Conservation (phyloP, 2,888 invertebrate genomes). For the Torymus tubicola region DNA sequence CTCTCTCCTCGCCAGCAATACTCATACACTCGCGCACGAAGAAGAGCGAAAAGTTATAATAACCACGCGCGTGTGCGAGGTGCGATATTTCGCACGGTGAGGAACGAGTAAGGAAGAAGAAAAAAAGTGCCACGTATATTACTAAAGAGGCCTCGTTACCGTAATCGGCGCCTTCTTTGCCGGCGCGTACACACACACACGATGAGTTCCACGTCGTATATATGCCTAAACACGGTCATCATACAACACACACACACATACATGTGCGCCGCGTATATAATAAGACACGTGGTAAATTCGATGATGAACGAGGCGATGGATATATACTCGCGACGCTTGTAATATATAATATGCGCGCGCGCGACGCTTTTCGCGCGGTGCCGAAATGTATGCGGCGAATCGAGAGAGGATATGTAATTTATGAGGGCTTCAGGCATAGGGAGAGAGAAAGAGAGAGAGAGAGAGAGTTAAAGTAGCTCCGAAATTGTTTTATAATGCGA, state of each 20-base stretch:
- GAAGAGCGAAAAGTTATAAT: slow-evolving; percentile 34
- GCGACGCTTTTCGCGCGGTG: slow-evolving; percentile 49
- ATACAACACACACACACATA: too few relatives aligned
- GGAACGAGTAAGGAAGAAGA: not conserved
- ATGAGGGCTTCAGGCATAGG: slow-evolving; percentile 37
- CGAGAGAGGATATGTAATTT: slow-evolving; percentile 45
- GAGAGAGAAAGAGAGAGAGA: not conserved
- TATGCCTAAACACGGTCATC: slow-evolving; percentile 49
- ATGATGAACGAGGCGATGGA: slow-evolving; percentile 37
- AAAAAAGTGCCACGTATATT: not conserved
- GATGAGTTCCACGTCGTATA: not conserved
- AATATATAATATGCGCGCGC: slow-evolving; percentile 23
- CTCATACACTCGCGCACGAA: not conserved
- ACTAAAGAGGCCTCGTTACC: slow-evolving; percentile 54
- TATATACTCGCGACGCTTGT: slow-evolving; percentile 9
- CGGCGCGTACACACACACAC: not conserved
- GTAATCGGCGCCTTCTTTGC: slow-evolving; percentile 42
- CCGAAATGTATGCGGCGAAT: not conserved
- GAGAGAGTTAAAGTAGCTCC: slow-evolving; percentile 47
- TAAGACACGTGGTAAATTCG: slow-evolving; percentile 46
- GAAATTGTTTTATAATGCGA: slow-evolving; percentile 52
- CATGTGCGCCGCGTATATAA: slow-evolving; percentile 25
- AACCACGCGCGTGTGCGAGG: slow-evolving; percentile 10
- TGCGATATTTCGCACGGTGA: slow-evolving; percentile 24
- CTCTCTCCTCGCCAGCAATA: too few relatives aligned